Conservation (phyloP, 2,888 invertebrate species). For the Pandemis corylana region DNA sequence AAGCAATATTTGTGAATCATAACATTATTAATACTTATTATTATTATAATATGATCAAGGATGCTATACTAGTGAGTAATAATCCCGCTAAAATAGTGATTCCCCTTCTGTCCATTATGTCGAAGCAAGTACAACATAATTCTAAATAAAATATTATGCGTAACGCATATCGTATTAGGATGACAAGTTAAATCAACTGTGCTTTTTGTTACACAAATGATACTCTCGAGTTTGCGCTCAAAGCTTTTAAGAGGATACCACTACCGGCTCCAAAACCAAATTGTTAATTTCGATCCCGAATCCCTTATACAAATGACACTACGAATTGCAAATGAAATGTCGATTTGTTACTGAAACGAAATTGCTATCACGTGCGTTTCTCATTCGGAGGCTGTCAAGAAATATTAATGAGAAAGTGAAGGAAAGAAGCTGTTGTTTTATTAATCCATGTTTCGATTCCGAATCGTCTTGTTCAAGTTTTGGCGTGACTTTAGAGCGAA, state of each 20-base stretch:
- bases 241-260: background rate
- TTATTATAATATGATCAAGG: too few species aligned
- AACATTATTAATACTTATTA: too few species aligned
- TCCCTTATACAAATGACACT: constrained; percentile 17
- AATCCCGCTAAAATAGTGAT: background rate
- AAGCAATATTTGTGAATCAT: too few species aligned
- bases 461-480: background rate
- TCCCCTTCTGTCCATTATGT: background rate
- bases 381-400: constrained; percentile 32
- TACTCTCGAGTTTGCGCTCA: constrained; percentile 2
- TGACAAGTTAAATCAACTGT: background rate
- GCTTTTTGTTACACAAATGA: background rate
- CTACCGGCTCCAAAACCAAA: background rate
- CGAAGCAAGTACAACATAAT: too few species aligned
- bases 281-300: constrained; percentile 12
- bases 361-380: constrained; percentile 38
- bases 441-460: constrained; percentile 28
- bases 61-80: background rate
- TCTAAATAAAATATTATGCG: too few species aligned
- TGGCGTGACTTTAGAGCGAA: constrained; percentile 15
- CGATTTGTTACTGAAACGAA: constrained; percentile 34
- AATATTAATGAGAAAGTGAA: constrained; percentile 39
- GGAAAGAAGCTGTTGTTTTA: constrained; percentile 36
- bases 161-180: too few species aligned
- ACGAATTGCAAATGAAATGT: constrained; percentile 27